Base-by-base conservation (phyloP, 2,797 vertebrate species). In the Gambusia yucatana region DNA sequence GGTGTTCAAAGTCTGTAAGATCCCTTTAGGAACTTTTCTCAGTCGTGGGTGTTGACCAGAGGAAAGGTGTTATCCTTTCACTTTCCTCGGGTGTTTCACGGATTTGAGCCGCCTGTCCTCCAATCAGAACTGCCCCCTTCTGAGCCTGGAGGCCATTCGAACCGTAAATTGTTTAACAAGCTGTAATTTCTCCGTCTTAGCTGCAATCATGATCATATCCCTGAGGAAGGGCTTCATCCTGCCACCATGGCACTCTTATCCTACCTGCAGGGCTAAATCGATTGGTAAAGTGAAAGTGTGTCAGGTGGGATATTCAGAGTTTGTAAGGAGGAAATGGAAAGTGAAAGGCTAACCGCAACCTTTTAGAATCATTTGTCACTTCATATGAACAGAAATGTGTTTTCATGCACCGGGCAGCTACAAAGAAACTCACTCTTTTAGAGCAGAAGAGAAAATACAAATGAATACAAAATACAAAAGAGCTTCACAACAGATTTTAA, bases 221-320 rank as follows among this genome's bases (percentile, higher is more conserved):
- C 84, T 85, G 80, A 84, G 84, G 84, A 50, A 88, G 77, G 79
- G 75, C 84, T 91, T 84, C 79, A 77, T 83, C 76, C 83, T 75
- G 80, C 77, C 79, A 79, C 80, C 77, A 30, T 67, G 77, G 82
- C 82, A 70, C 85, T 85, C 84, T 84, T 78, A 82, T 90, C 84
- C 81, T 79, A 82, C 84, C 92, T 81, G 73, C 81, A 77, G 91
- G 90, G 87, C 81, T 46, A 77, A 91, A 92, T 93, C 91, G 82
- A 93, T 94, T 89, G 90, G 91, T 93, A 90, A 91, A 88, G 82
- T 86, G 78, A 89, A 87, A 89, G 81, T 81, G 73, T 44, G 83
- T 81, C 83, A 82, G 76, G 73, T 75, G 28, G 77, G 59, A 75
- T 73, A 71, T 52, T 52, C 57, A 48, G 70, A 78, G 76, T 41